Conservation (phyloP, 2,888 invertebrate genomes). For the Amphipoea lucens region DNA sequence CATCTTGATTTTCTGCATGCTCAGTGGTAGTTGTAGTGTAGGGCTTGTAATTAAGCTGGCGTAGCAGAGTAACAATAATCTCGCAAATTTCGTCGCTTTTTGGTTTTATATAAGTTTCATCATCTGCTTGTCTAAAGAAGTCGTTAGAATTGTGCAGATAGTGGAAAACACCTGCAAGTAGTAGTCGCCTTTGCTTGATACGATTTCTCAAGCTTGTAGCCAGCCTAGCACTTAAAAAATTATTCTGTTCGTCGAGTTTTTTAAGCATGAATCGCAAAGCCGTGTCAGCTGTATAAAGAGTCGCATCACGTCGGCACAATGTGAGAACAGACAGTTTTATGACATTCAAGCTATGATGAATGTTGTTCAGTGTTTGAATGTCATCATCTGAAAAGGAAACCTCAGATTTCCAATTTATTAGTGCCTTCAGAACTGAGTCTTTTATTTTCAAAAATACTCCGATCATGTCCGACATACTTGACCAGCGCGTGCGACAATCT, state of each 20-base stretch:
- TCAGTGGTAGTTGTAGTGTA: accelerated
- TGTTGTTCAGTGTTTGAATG: not conserved
- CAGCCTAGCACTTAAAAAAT: not conserved
- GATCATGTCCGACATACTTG: conserved; percentile 17
- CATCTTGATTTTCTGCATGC: accelerated
- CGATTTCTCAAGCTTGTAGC: conserved; percentile 15
- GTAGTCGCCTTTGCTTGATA: conserved; percentile 17
- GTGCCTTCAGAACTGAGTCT: not conserved
- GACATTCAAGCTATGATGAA: conserved; percentile 5
- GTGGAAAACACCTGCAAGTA: too few relatives aligned
- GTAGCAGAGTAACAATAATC: too few relatives aligned
- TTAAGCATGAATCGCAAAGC: not conserved
- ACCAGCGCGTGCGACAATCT: conserved; percentile 31
- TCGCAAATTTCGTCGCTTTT: too few relatives aligned
- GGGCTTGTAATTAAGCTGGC: too few relatives aligned
- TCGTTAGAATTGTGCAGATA: too few relatives aligned
- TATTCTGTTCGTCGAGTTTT: conserved; percentile 11
- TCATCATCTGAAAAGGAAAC: not conserved
- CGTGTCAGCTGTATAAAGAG: conserved; percentile 2
- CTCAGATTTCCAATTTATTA: conserved; percentile 5
- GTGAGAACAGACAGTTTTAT: conserved; percentile 3
- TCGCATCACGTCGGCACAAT: conserved; percentile 4
- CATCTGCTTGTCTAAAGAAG: too few relatives aligned
- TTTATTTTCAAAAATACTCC: conserved; percentile 22
- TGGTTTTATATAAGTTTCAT: too few relatives aligned